Base-by-base conservation (phyloP, 2,113 vertebrate species). In the Setophaga kirtlandii region DNA sequence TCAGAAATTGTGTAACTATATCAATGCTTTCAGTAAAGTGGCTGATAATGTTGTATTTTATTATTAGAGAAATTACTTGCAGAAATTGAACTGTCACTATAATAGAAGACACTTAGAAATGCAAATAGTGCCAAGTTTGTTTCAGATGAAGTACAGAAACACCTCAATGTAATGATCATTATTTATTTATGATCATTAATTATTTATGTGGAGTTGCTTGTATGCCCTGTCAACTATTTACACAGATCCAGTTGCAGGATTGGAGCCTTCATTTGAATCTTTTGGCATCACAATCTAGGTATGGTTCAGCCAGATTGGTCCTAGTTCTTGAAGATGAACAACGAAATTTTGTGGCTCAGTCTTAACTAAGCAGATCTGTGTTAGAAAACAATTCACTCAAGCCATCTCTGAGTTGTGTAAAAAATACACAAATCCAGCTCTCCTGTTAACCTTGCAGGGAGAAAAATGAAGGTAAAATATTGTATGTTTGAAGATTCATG, bases 211-310 rank as follows among this genome's bases (percentile, higher is more conserved):
- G 83, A 96, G 88, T 82, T 91, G 71, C 82, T 94, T 94, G 87
- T 94, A 59, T 87, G 75, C 92, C 79, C 92, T 90, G 47, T 92
- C 76, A 91, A 74, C 92, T 94, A 67, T 91, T 96, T 68, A 90
- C 71, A 78, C 71, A 94, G 94, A 93, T 93, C 91, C 85, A 80
- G 75, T 88, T 92, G 94, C 96, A 92, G 92, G 85, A 97, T 94
- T 93, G 92, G 94, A 96, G 92, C 79, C 90, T 97, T 92, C 94
- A 87, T 94, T 85, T 97, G 90, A 91, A 85, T 86, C 85, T 88
- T 87, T 93, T 91, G 85, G 17, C 90, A 74, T 90, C 92, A 90
- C 76, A 83, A 37, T 80, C 88, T 96, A 86, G 79, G 76, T 96
- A 92, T 90, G 79, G 47, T 88, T 92, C 63, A 63, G 90, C 90